These are phyloP conservation scores for Pogonophryne albipinna DNA, from an alignment of 2,797 vertebrate genomes.

Conservation along the genomic window DNA sequence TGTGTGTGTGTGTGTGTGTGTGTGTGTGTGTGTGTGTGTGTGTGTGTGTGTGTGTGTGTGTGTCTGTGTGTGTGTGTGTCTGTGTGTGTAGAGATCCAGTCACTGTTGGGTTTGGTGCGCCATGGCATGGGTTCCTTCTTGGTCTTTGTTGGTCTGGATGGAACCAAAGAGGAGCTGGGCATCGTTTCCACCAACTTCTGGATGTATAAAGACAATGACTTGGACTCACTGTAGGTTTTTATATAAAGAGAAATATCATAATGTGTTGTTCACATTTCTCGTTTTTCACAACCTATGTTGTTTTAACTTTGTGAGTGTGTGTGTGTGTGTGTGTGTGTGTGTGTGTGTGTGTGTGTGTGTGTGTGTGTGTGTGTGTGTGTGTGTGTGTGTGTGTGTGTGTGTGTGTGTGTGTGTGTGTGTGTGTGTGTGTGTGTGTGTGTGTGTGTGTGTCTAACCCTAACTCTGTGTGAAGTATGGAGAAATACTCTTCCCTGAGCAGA, in stretches of 20 bases:
- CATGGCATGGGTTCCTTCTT: conserved; percentile 88
- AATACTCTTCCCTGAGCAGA: conserved; percentile 71
- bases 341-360: conserved; percentile 14
- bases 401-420: not conserved
- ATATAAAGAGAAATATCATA: not conserved
- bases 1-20: not conserved
- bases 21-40: not conserved
- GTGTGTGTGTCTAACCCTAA: not conserved
- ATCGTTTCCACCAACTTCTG: conserved; percentile 87
- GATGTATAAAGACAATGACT: conserved; percentile 86
- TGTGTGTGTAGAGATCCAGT: conserved; percentile 71
- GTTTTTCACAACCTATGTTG: not conserved
- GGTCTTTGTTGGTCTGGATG: conserved; percentile 87
- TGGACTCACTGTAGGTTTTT: conserved; percentile 81
- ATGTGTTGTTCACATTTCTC: too few species aligned
- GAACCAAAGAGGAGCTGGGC: conserved; percentile 83
- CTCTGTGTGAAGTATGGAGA: conserved; percentile 76
- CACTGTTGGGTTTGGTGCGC: conserved; percentile 77
- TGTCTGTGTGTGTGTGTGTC: not conserved
- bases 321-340: not conserved
- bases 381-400: conserved; percentile 5
- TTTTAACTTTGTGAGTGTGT: not conserved
- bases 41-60: not conserved
- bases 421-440: conserved; percentile 7
- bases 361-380: conserved; percentile 1